Base-by-base conservation (phyloP, 2,113 vertebrate species). In the Urocolius indicus region DNA sequence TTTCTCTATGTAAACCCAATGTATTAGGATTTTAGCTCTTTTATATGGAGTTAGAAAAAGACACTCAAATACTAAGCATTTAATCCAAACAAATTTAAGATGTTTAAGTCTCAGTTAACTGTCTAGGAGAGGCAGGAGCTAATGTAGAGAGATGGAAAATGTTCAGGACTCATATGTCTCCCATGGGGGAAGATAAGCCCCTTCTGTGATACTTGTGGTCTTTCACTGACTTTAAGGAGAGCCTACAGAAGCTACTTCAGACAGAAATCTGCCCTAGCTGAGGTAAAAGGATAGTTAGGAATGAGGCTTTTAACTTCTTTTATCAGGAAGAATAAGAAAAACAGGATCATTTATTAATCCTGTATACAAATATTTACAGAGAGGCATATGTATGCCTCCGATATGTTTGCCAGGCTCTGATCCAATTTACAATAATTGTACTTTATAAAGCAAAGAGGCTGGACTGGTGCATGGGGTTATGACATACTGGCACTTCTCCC, bases 401-500 rank as follows among this genome's bases (percentile, higher is more conserved):
- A 1, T 67, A 18, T 4, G 36, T 85, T 76, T 94, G 72, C 82
- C 75, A 45, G 69, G 30, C 82, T 93, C 62, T 41, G 67, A 93
- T 73, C 19, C 38, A 67, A 80, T 91, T 93, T 71, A 13, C 32
- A 34, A 0, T 69, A 83, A 88, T 78, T 94, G 67, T 26, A 13
- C 78, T 94, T 82, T 32, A n/a, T 59, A 74, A 79, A 86, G 82
- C 11, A 67, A 58, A 82, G 78, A 55, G 79, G 59, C 48, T 71
- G 78, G 75, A 71, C 72, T 94, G 63, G 29, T 80, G 23, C 82
- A 63, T 11, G 63, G 84, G 75, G 82, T 80, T 95, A 48, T 63
- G 84, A 83, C 90, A 52, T 5, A 9, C 48, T 95, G 91, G 91
- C 84, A 78, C 10, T 77, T 63, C 55, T 96, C 93, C 94, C 87